Evolutionary conservation across 2,797 vertebrate genomes (phyloP), one percentile per base, ranked within the genome.

Genomic region (Lycodopsis pacificus): DNA sequence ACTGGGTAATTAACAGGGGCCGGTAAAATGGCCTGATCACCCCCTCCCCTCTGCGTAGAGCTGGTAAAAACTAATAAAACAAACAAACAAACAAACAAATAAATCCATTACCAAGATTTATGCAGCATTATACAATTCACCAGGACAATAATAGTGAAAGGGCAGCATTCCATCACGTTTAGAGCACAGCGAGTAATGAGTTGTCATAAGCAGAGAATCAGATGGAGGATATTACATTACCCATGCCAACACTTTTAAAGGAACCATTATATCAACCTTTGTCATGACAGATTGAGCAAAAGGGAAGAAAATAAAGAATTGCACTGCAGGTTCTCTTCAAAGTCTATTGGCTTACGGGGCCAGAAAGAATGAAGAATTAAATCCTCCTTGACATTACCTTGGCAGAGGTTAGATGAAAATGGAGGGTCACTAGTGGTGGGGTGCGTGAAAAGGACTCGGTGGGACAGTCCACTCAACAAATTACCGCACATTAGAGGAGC

Each of bases 61-160:
- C 73, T 65, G 76, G 75, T 78, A 62, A 83, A 83, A 91, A 76
- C 85, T 27, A 76, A 89, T 91, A 72, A 88, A 91, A 76, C 91
- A 91, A 77, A 76, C 91, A 91, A 77, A 89, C 80, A 93, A 94
- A 91, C 89, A 94, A 91, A 25, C 25, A 25, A 25, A 93, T 91
- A 25, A 25, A 93, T 91, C 89, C 89, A 92, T 93, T 92, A 91
- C 71, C 32, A 49, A 86, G 92, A 93, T 93, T 92, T 88, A 93
- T 88, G 68, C 76, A 5, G 80, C 73, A 82, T 91, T 92, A 91
- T 92, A 88, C 82, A 92, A 91, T 86, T 88, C 76, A 79, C 65
- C 2, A 61, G 80, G 80, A 90, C 83, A 84, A 87, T 90, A 92
- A 89, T 86, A 84, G 88, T 71, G 68, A 92, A 90, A 90, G 90